Evolutionary conservation across 2,113 vertebrate species (phyloP), one percentile per base, ranked within the genome.

Genomic region (Anguilla rostrata): DNA sequence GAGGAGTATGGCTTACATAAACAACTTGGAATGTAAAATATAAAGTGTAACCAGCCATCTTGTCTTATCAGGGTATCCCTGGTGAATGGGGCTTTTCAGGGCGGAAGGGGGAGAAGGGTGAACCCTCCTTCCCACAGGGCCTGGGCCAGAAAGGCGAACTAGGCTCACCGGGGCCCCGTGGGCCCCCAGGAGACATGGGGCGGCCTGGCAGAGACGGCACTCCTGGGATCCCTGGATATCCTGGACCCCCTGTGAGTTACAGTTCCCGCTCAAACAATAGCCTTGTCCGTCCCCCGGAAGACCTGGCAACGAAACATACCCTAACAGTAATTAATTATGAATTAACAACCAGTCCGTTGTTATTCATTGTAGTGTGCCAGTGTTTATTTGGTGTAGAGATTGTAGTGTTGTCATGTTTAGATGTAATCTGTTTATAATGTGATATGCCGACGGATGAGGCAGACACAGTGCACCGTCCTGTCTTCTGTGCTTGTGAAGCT

Each of bases 21-120:
- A 29, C 26, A 12, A 34, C 26, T 29, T 66, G 26, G 5, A 75
- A 12, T 12, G n/a, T 34, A n/a, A 75, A 53, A 14, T 11, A 14
- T 53, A 53, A 34, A 75, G 6, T 12, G 8, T 34, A n/a, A 75
- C 71, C 71, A n/a, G 26, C 71, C n/a, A 75, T 34, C 60, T 43
- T 89, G 6, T 88, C 7, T 84, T 87, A 90, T 2, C 90, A 99
- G 98, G 98, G 97, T 88, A 93, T 86, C 1, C 3, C 81, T 85
- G 98, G 98, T 26, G 91, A 90, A 14, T 84, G 83, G 12, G 98
- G 98, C 11, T 88, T 87, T 86, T 79, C 83, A 46, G 98, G 98
- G 1, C 86, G 40, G 8, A 99, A 98, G 89, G 98, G 98, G 91
- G 93, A 97, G 88, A 99, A 99, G 86, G 98, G 98, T 0, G 90